Base-by-base conservation (phyloP, 2,797 vertebrate genomes). In the Botia kubotai region DNA sequence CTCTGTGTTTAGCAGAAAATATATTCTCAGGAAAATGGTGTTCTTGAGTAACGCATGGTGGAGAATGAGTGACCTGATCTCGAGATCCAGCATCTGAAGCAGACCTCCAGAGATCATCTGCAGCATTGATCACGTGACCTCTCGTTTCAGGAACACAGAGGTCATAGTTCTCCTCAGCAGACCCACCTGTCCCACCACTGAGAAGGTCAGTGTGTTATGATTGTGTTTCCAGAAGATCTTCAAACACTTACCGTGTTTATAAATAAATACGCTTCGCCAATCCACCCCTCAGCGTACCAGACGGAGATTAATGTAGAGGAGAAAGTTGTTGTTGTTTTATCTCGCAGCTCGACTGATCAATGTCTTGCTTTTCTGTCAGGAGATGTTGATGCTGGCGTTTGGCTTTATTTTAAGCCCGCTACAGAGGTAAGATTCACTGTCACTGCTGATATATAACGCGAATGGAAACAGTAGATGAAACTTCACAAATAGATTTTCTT, bases 91-190 rank as follows among this genome's bases (percentile, higher is more conserved):
- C 62, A 71, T 77, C 23, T 75, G 72, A 58, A 48, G 11, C 0
- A 1, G 2, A 33, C 65, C 57, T 48, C 74, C 11, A 6, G 66
- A 66, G 67, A 58, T 76, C 60, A 36, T 80, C 1, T 26, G 23
- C 23, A 75, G 46, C 50, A 39, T 48, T 7, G 4, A 48, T 72
- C 53, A 16, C 58, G 21, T 53, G 68, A 66, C 26, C 72, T 62
- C 57, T 26, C 55, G 43, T 60, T 73, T 77, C 26, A 19, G 2
- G 69, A 17, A 73, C 55, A 76, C 43, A 14, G 46, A 74, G 74
- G 53, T 84, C 69, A 70, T 69, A 81, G 81, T 84, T 73, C 77
- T 76, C 58, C 21, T 81, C 55, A 71, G 72, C 46, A 52, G 67
- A 70, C 19, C 55, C 52, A 73, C 69, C 77, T 73, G 50, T 55